Evolutionary conservation across 2,888 invertebrate species (phyloP), one percentile per base, ranked within the genome.

Genomic region (Oscheius sp.): DNA sequence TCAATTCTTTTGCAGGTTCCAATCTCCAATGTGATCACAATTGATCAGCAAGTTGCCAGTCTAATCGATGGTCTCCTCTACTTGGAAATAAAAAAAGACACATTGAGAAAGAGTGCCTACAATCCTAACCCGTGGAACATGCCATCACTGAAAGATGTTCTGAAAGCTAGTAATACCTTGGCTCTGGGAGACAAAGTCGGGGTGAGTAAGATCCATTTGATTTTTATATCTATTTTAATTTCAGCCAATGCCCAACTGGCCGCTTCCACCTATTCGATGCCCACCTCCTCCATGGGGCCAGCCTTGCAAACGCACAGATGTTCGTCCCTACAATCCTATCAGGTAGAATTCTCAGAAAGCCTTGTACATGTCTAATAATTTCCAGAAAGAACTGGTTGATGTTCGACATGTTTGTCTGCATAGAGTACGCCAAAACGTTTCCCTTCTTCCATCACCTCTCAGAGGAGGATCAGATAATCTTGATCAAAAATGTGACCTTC

Each of bases 361-460:
- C 4, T 5, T 42, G 7, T 42, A 0, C 7, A 42, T 7, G 42
- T 42, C 42, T 21, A 21, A 21, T 21, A 21, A 21, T 50, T 68
- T 68, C 11, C 48, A 70, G 70, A 37, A 70, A 81, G 33, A 66
- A 78, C 53, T 81, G 83, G 83, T 77, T 83, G 51, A 68, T 74
- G 10, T 82, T 73, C 29, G 83, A 83, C 57, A 51, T 78, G 4
- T 53, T 82, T 29, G 75, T 76, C 3, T 72, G 79, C 0, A 78
- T 83, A 0, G 83, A 83, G 62, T 83, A 81, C 63, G 81, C 79
- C 0, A 81, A 81, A 48, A 82, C 83, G 0, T 83, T 83, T 65
- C 77, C 78, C 66, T 83, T 83, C 63, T 76, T 80, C 47, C 75
- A 79, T 10, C 62, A 77, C 59, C 73, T 83, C 21, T 63, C 50